Percentiles rank a stretch among this genome's conserved stretches.
Conservation (phyloP, 2,113 vertebrate species). For the Thinocorus orbignyianus region DNA sequence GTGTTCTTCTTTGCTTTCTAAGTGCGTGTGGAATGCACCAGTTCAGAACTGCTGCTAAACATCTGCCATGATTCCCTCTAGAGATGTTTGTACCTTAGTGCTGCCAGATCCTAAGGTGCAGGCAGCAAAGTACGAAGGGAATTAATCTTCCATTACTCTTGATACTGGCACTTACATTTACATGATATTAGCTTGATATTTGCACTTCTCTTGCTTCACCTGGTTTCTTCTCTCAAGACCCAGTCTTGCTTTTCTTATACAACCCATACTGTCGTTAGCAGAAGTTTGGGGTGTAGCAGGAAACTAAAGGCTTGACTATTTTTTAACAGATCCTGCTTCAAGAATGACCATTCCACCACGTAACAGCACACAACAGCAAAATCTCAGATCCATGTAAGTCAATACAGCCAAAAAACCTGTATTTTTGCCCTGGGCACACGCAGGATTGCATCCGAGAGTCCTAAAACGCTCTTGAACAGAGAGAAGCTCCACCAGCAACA, state of each 20-base stretch:
- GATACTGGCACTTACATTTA: background rate
- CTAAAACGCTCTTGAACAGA: background rate
- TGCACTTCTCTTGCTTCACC: background rate
- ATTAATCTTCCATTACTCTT: background rate
- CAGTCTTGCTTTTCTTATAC: background rate
- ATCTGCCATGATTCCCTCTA: background rate
- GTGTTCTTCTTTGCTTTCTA: background rate
- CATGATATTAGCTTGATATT: background rate
- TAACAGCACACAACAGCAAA: background rate
- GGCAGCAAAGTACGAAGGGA: background rate
- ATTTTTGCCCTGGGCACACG: background rate
- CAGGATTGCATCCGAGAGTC: background rate
- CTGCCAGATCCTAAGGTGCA: background rate
- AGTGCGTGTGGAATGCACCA: background rate
- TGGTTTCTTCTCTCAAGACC: background rate
- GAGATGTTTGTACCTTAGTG: background rate
- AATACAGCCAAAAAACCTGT: background rate
- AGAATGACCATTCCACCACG: background rate
- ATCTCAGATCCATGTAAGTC: background rate
- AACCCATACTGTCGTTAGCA: fast-evolving
- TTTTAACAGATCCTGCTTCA: background rate
- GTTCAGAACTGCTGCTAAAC: background rate
- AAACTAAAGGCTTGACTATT: background rate
- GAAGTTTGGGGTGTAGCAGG: background rate
- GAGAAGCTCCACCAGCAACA: background rate